Conservation (phyloP, 2,888 invertebrate genomes). For the Patella pellucida region DNA sequence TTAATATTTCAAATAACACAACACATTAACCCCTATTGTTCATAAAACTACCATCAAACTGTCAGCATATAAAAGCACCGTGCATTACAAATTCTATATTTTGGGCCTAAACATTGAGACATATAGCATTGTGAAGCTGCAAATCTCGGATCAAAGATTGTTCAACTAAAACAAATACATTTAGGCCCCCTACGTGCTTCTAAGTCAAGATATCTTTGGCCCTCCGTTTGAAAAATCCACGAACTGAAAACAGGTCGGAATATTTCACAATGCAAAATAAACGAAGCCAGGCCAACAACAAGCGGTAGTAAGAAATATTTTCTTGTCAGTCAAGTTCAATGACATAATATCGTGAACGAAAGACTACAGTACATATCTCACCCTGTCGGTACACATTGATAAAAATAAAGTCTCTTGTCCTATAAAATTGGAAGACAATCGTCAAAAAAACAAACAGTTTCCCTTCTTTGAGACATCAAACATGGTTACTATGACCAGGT, state of each 20-base stretch:
- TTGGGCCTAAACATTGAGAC: background rate
- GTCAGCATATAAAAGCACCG: background rate
- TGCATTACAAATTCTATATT: background rate
- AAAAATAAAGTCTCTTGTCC: too few relatives aligned
- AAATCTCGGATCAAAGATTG: background rate
- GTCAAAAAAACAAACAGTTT: too few relatives aligned
- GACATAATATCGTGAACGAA: background rate
- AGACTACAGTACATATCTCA: too few relatives aligned
- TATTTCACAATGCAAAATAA: background rate
- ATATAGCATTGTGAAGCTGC: background rate
- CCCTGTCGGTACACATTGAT: too few relatives aligned
- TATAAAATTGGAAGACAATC: too few relatives aligned
- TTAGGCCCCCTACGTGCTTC: background rate
- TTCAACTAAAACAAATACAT: background rate
- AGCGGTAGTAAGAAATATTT: too few relatives aligned
- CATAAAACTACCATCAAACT: too few relatives aligned
- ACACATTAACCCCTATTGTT: too few relatives aligned
- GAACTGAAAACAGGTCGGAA: background rate
- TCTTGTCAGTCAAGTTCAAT: background rate
- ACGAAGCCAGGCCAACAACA: background rate
- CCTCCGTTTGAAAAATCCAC: constrained; percentile 5
- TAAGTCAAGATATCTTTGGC: background rate
- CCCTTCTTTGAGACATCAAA: too few relatives aligned
- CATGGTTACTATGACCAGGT: too few relatives aligned
- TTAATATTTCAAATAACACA: too few relatives aligned